Percentiles rank a stretch among this genome's conserved stretches.
Evolutionary conservation across 1,140 invertebrate genomes (phyloP).

Genomic region (Aphelinus certus): DNA sequence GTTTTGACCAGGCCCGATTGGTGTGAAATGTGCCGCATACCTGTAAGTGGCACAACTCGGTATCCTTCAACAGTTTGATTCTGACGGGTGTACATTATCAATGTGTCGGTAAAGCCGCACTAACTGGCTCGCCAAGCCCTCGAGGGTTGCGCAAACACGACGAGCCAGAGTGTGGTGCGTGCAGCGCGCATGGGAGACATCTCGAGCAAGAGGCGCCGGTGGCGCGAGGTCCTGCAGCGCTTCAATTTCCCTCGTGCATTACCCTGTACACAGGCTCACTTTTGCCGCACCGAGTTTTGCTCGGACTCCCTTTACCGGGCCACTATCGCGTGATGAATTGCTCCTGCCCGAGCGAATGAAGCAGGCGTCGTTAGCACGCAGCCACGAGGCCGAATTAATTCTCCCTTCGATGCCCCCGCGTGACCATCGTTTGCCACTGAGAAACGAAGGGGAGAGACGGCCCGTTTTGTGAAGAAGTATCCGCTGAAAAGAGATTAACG

Average conservation of each 20-base stretch:
- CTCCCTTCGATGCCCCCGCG: conserved; percentile 15
- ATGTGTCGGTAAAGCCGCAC: too few species aligned
- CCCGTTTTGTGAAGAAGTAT: conserved; percentile 19
- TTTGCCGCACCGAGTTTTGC: background rate
- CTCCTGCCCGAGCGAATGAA: conserved; percentile 17
- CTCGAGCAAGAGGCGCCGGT: background rate
- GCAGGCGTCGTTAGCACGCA: conserved; percentile 1
- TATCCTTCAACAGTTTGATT: too few species aligned
- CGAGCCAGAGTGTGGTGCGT: too few species aligned
- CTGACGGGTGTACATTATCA: too few species aligned
- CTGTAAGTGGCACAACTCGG: too few species aligned
- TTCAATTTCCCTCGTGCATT: conserved; percentile 49
- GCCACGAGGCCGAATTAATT: conserved; percentile 22
- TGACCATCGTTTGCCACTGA: background rate
- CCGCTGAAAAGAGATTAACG: conserved; percentile 28
- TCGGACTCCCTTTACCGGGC: conserved; percentile 9
- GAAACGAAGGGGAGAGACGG: background rate
- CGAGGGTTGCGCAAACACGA: background rate
- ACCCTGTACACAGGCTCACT: conserved; percentile 22
- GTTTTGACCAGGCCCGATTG: too few species aligned
- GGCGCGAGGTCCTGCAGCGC: conserved; percentile 11
- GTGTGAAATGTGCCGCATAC: too few species aligned
- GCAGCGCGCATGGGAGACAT: conserved; percentile 1
- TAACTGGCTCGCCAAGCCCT: too few species aligned
- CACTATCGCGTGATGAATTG: conserved; percentile 34